Evolutionary conservation across 1,140 invertebrate genomes (phyloP), one percentile per base, ranked within the genome.

Genomic region (Anoplolepis gracilipes): DNA sequence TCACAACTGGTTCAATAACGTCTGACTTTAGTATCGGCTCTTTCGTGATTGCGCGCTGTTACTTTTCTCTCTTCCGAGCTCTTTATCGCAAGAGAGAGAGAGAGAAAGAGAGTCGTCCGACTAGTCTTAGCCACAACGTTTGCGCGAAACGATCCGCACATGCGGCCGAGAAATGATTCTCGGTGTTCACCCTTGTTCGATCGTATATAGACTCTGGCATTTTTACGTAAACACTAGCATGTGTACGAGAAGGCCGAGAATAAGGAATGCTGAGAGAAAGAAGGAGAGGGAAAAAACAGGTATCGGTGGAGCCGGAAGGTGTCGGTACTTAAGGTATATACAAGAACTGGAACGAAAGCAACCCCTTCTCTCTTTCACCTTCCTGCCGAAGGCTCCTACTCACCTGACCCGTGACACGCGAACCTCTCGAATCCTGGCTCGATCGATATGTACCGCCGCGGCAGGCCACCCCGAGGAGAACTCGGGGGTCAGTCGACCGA

Each of bases 391-490:
- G 79, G 49, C 82, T 86, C 70, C 85, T 36, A 84, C 69, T 55
- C 59, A 87, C 85, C 85, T 87, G 82, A 84, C 73, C 82, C 85
- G 64, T 87, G 85, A 87, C 82, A 87, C 72, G 85, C 85, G 72
- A 85, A 85, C 82, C 85, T 85, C 85, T 87, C 81, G 72, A 85
- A 85, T 85, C 82, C 33, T 39, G 5, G 28, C 36, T 42, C 79
- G 79, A 86, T 84, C 85, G 85, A 86, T 86, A 75, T 75, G 39
- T 59, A 76, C 64, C 77, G 69, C 79, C 77, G 79, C 85, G 55
- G 55, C 79, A 82, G 39, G 67, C 36, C 30, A 49, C 53, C 61
- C 28, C 25, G 36, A 85, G 57, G 33, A 22, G 42, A 77, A 77
- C 73, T 75, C 46, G 59, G 46, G 46, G 16, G 16, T 49, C 2